A percentile compares a stretch with the other conserved stretches of the same genome.
phyloP scores from a whole-genome alignment of 1,140 invertebrate genomes.

The Acyrthosiphon pisum region DNA sequence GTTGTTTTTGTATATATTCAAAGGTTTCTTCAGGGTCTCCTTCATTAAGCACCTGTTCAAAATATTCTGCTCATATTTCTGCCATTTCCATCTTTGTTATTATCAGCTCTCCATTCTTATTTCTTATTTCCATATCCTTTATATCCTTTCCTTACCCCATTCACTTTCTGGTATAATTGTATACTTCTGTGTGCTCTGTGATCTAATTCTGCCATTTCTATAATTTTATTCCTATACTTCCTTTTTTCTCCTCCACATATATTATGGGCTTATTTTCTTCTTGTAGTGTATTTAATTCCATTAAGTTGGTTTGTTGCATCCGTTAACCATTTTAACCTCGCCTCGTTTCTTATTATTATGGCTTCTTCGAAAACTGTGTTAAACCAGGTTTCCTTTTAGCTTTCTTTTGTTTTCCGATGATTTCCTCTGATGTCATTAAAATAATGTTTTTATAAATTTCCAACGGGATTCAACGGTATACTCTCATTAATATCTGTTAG shows the following conservation, averaged over 20 bases:
- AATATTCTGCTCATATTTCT: slow-evolving; percentile 28
- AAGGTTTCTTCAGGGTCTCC: too few relatives aligned
- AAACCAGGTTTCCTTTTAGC: slow-evolving; percentile 58
- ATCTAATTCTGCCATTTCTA: slow-evolving; percentile 43
- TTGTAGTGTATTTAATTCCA: not conserved
- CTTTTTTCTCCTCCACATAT: slow-evolving; percentile 51
- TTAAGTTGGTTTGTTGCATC: slow-evolving; percentile 54
- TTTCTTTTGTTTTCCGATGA: slow-evolving; percentile 38
- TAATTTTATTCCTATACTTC: slow-evolving; percentile 45
- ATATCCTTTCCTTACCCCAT: slow-evolving; percentile 23
- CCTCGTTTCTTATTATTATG: slow-evolving; percentile 47
- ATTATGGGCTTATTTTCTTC: slow-evolving; percentile 35
- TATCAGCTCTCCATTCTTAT: slow-evolving; percentile 37
- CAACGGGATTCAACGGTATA: not conserved
- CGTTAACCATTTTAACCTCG: slow-evolving; percentile 35
- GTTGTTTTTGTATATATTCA: too few relatives aligned
- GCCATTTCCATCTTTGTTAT: slow-evolving; percentile 20
- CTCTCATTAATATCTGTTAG: slow-evolving; percentile 26
- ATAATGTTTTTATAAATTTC: slow-evolving; percentile 27
- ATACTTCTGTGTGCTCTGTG: slow-evolving; percentile 45
- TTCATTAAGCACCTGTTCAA: too few relatives aligned
- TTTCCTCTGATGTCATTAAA: slow-evolving; percentile 2
- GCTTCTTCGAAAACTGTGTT: slow-evolving; percentile 56
- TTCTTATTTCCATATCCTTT: slow-evolving; percentile 35
- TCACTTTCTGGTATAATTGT: slow-evolving; percentile 50